phyloP scores from a whole-genome alignment of 30 jellyfish, hydroid and myxozoan species.

The Chrysaora quinquecirrha region DNA sequence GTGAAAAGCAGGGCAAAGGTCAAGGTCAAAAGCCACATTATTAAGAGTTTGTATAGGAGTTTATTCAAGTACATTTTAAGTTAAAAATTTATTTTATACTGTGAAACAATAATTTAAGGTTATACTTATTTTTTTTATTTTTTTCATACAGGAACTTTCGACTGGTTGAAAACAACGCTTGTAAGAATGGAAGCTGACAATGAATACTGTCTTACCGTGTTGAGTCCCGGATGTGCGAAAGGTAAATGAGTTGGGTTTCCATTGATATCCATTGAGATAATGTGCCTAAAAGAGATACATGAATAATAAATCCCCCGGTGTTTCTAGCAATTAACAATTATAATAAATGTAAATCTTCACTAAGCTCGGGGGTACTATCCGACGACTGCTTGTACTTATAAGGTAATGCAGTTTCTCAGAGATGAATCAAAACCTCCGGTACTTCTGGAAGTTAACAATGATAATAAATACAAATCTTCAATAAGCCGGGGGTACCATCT shows the following conservation, averaged over 20 bases:
- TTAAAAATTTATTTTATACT: background rate
- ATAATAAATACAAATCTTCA: too few species aligned
- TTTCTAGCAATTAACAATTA: background rate
- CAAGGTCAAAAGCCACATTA: too few species aligned
- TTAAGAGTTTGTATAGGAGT: too few species aligned
- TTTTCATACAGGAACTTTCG: background rate
- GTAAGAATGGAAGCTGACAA: background rate
- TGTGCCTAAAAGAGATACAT: conserved; percentile 37
- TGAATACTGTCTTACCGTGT: conserved; percentile 74
- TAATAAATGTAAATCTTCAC: too few species aligned
- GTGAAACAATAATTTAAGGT: background rate
- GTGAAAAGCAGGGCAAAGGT: too few species aligned
- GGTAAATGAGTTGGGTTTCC: conserved; percentile 93
- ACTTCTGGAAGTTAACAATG: conserved; percentile 75
- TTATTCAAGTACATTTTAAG: background rate
- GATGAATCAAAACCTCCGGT: conserved; percentile 24
- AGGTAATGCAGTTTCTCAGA: too few species aligned
- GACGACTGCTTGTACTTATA: too few species aligned
- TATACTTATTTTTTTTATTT: background rate
- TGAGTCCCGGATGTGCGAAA: conserved; percentile 82
- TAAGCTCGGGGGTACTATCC: too few species aligned
- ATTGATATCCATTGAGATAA: conserved; percentile 70
- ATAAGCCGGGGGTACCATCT: too few species aligned
- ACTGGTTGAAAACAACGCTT: background rate
- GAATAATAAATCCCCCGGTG: background rate